Base-by-base conservation (phyloP, 1,140 invertebrate species). In the Lucilia cuprina region DNA sequence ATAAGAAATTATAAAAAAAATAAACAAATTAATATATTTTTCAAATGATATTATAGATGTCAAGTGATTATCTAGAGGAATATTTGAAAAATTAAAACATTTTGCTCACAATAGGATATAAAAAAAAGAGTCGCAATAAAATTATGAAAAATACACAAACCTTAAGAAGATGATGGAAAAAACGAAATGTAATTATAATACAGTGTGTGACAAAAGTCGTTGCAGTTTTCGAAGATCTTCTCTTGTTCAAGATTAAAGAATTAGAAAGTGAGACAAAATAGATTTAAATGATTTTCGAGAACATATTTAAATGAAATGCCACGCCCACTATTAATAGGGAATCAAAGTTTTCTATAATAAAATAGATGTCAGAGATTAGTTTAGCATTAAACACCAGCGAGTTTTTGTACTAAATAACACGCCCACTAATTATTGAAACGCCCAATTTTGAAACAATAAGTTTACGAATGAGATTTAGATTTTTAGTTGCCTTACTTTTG, bases 71-170 rank as follows among this genome's bases (percentile, higher is more conserved):
- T 60, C 55, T 60, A 60, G n/a, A 70, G 19, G 65, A 70, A 70
- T 70, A 70, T 70, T 70, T 70, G 65, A 70, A 70, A 70, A 70
- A 70, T 70, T 70, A 70, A 70, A 70, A 70, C 65, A 70, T 70
- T 70, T 70, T 70, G n/a, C 25, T 70, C 65, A 70, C 65, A 70
- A 70, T 70, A 70, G 65, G 65, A 70, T 70, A 70, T 70, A 70
- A 70, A 70, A 70, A 30, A 30, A 2, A 3, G 25, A 3, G 25
- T n/a, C 19, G n/a, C 65, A 70, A 5, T 8, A 4, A 21, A 70
- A 70, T 7, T 70, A 21, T 0, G n/a, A 70, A 19, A 70, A 70
- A 70, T 21, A n/a, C 14, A 60, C 17, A 60, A 17, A n/a, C 55
- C 13, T n/a, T 7, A 60, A n/a, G n/a, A 60, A 60, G n/a, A 60